Evolutionary conservation across 2,113 vertebrate species (phyloP).

Genomic region (Archilochus colubris): DNA sequence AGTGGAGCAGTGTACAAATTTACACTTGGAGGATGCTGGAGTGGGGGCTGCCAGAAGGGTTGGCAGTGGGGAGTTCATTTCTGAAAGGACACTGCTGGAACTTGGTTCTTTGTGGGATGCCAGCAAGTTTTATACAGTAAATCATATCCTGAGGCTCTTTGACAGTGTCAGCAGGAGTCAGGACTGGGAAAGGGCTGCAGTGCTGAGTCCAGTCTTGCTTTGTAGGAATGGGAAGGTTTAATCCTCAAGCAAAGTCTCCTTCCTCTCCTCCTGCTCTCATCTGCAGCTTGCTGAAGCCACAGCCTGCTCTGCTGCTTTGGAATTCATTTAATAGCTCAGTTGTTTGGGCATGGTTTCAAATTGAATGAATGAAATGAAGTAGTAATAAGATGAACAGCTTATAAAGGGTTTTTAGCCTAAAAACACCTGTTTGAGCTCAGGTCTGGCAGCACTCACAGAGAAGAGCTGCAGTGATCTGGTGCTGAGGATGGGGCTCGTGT

Average conservation of each 20-base stretch:
- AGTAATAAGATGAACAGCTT: slow-evolving; percentile 3
- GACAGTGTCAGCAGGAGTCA: not conserved
- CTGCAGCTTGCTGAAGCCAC: not conserved
- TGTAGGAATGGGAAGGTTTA: not conserved
- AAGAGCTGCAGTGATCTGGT: not conserved
- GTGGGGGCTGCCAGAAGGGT: rapidly evolving
- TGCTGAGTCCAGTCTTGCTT: not conserved
- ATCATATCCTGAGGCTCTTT: not conserved
- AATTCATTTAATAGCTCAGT: not conserved
- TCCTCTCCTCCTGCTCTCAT: slow-evolving; percentile 8
- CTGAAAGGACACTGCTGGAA: not conserved
- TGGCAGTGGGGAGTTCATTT: not conserved
- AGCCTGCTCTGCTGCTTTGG: slow-evolving; percentile 12
- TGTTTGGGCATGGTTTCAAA: slow-evolving; percentile 46
- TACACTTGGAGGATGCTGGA: rapidly evolving
- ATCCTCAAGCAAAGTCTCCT: not conserved
- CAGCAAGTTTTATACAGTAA: not conserved
- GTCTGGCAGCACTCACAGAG: not conserved
- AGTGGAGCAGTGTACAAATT: not conserved
- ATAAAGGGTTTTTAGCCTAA: not conserved
- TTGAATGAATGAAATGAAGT: not conserved
- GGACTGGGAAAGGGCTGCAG: not conserved
- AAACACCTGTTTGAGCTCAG: not conserved
- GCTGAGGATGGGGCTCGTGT: not conserved
- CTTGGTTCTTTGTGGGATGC: not conserved